These are phyloP conservation scores for Rhinogobius similis DNA, from an alignment of 2,113 vertebrate species.

Conservation along the genomic window DNA sequence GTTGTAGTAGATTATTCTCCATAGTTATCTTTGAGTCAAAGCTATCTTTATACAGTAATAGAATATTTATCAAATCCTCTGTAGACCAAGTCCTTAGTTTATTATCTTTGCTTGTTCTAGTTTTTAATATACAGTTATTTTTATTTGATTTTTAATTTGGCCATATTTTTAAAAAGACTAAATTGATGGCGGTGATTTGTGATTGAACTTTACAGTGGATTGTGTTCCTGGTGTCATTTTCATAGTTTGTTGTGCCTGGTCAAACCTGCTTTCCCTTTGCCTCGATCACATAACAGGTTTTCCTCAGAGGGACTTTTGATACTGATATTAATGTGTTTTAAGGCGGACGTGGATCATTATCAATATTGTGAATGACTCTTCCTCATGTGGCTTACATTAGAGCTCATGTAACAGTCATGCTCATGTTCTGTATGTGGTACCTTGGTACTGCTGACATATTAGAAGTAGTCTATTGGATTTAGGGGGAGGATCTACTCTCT, in stretches of 20 bases:
- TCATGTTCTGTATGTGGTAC: not conserved
- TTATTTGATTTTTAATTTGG: not conserved
- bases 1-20: too few relatives aligned
- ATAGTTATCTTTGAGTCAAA: too few relatives aligned
- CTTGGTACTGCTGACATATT: not conserved
- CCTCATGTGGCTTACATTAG: slow-evolving; percentile 16
- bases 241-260: slow-evolving; percentile 23
- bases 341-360: not conserved
- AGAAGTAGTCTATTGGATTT: not conserved
- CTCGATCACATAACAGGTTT: slow-evolving; percentile 6
- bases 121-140: not conserved
- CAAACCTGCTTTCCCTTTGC: slow-evolving; percentile 24
- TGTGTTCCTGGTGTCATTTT: slow-evolving; percentile 12
- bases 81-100: not conserved
- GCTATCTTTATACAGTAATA: not conserved
- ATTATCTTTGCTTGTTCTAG: not conserved
- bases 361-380: slow-evolving; percentile 18
- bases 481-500: not conserved
- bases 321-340: not conserved
- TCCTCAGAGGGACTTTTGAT: not conserved
- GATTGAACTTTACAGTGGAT: not conserved
- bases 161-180: not conserved
- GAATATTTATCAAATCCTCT: not conserved
- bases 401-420: slow-evolving; percentile 15
- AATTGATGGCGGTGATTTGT: not conserved